Evolutionary conservation across 2,888 invertebrate species (phyloP), one percentile per base, ranked within the genome.

Genomic region (Drosophila testacea): DNA sequence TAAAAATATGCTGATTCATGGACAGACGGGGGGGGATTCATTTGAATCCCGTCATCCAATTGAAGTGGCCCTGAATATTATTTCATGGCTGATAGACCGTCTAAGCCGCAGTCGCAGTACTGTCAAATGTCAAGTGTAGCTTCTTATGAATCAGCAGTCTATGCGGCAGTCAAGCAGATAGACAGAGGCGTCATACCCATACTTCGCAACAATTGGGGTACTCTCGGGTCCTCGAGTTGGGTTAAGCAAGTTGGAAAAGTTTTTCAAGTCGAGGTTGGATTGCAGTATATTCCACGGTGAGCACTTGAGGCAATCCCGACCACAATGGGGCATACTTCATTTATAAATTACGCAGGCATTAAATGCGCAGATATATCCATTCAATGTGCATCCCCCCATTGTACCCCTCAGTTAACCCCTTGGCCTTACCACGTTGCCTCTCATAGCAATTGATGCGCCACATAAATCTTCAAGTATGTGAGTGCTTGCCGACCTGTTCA

Each of bases 301-400:
- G 51, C 55, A 71, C 74, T 78, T 56, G 59, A 76, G 55, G 78
- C 44, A 54, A 73, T 54, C 39, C 28, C 47, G 39, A 44, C 75
- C 75, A 69, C 79, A 73, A 76, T 64, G 69, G 60, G 73, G 79
- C 83, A 78, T 88, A 79, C 88, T 90, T 90, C 90, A 89, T 88
- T 90, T 89, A 90, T 82, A 88, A 90, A 88, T 90, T 90, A 86
- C 86, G 70, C 78, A 73, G 73, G 76, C 86, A 85, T 90, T 89
- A 88, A 85, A 89, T 78, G 78, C 70, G 83, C 77, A 76, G 73
- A 84, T 79, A 79, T 66, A 75, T 62, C 54, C 68, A 79, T 79
- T 76, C 71, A 78, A 63, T 63, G 64, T 67, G 67, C 65, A 11
- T 57, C 28, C n/a, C 41, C 50, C n/a, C 10, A 22, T 42, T 9